Percentiles rank a stretch among this genome's conserved stretches.
Conservation (phyloP, 2,888 invertebrate genomes). For the Margaritifera margaritifera region DNA sequence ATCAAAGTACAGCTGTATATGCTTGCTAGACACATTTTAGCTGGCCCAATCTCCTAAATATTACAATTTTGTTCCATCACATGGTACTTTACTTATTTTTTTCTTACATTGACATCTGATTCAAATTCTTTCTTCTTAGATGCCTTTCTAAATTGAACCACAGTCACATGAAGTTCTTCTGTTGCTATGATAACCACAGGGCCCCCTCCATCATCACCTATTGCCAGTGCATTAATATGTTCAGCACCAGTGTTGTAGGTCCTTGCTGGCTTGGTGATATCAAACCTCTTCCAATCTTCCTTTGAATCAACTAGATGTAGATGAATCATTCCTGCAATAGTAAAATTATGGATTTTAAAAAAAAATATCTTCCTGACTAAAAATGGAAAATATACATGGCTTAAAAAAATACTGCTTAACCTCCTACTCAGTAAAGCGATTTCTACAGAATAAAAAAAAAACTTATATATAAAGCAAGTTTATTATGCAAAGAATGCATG, state of each 20-base stretch:
- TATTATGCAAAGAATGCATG: too few species aligned
- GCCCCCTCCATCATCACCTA: slow-evolving; percentile 43
- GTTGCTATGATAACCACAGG: slow-evolving; percentile 45
- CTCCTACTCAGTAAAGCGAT: neutral
- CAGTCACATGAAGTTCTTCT: slow-evolving; percentile 25
- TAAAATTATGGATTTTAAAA: neutral
- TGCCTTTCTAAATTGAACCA: slow-evolving; percentile 22
- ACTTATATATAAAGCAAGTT: neutral
- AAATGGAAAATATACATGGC: neutral
- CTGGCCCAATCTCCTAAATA: too few species aligned
- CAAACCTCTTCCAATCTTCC: slow-evolving; percentile 21
- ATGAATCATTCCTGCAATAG: slow-evolving; percentile 33
- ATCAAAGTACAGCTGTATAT: too few species aligned
- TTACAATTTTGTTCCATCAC: too few species aligned
- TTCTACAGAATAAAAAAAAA: neutral
- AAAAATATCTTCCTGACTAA: neutral
- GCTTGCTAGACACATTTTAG: too few species aligned
- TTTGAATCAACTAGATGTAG: slow-evolving; percentile 32
- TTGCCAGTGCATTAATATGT: slow-evolving; percentile 39
- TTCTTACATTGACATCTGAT: too few species aligned
- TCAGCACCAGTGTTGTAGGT: slow-evolving; percentile 27
- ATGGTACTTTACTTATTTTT: too few species aligned
- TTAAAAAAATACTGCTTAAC: too few species aligned
- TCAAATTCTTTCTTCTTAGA: too few species aligned
- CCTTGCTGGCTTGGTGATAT: slow-evolving; percentile 19